These are phyloP conservation scores for Tichodroma muraria DNA, from an alignment of 2,113 vertebrate species.

Conservation along the genomic window DNA sequence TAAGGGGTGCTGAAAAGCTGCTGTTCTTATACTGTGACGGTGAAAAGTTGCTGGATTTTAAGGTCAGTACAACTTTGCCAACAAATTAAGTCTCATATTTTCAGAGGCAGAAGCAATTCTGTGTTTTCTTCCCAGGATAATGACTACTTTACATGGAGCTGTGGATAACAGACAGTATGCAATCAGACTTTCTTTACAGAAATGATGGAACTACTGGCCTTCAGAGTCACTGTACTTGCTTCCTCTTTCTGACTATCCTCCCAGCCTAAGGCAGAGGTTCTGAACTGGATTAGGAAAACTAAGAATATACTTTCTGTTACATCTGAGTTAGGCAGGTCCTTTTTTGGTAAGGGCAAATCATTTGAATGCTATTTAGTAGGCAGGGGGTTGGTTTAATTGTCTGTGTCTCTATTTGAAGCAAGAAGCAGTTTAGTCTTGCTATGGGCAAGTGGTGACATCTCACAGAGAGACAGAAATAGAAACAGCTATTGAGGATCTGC, in stretches of 20 bases:
- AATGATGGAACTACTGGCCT: too few species aligned
- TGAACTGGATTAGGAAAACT: not conserved
- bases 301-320: not conserved
- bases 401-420: not conserved
- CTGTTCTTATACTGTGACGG: not conserved
- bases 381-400: not conserved
- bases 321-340: not conserved
- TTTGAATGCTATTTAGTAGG: not conserved
- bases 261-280: not conserved
- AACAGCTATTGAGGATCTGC: not conserved
- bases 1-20: not conserved
- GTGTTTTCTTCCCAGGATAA: not conserved
- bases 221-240: too few species aligned
- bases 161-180: not conserved
- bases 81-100: not conserved
- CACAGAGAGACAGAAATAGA: not conserved
- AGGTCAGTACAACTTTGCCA: not conserved
- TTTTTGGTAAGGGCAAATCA: not conserved
- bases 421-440: not conserved
- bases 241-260: not conserved
- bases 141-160: not conserved
- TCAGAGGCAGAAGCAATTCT: not conserved
- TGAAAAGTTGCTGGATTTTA: not conserved
- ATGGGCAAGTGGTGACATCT: not conserved
- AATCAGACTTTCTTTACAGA: not conserved